Evolutionary conservation across 2,797 vertebrate genomes (phyloP).

Genomic region (Stomatorhinus walkeri): DNA sequence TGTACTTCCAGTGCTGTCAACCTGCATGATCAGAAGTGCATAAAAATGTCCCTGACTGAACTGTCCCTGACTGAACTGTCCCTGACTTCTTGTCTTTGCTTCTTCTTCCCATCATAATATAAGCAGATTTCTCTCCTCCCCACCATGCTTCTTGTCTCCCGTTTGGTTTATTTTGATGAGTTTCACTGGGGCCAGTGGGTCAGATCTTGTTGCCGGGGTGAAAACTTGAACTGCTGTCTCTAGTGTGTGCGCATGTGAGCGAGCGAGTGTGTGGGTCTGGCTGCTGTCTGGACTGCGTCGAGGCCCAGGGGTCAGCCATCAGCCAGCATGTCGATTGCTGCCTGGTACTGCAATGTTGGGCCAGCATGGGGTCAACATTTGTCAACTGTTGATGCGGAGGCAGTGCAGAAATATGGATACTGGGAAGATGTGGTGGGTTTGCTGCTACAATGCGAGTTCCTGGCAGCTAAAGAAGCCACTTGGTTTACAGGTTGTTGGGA

Average conservation of each 20-base stretch:
- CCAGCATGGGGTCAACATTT: conserved; percentile 52
- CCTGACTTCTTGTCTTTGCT: conserved; percentile 25
- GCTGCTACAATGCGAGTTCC: not conserved
- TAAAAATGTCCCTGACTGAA: conserved; percentile 45
- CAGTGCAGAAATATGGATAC: conserved; percentile 23
- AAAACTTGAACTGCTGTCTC: conserved; percentile 6
- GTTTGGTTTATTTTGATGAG: conserved; percentile 53
- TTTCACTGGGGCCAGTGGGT: conserved; percentile 32
- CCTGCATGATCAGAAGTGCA: conserved; percentile 58
- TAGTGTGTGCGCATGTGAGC: not conserved
- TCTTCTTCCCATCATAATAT: conserved; percentile 54
- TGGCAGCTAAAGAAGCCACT: not conserved
- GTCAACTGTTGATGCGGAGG: conserved; percentile 62
- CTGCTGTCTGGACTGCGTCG: not conserved
- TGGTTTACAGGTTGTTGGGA: not conserved
- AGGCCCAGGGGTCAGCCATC: conserved; percentile 61
- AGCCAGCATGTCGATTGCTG: conserved; percentile 61
- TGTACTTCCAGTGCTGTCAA: conserved; percentile 71
- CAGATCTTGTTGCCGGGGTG: conserved; percentile 24
- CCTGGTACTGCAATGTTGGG: conserved; percentile 60
- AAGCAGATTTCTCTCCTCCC: conserved; percentile 54
- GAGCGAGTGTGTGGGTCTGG: not conserved
- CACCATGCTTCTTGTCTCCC: conserved; percentile 16
- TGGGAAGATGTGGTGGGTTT: conserved; percentile 23
- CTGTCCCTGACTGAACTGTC: conserved; percentile 38